Base-by-base conservation (phyloP, 2,888 invertebrate species). In the Anthophora plumipes region DNA sequence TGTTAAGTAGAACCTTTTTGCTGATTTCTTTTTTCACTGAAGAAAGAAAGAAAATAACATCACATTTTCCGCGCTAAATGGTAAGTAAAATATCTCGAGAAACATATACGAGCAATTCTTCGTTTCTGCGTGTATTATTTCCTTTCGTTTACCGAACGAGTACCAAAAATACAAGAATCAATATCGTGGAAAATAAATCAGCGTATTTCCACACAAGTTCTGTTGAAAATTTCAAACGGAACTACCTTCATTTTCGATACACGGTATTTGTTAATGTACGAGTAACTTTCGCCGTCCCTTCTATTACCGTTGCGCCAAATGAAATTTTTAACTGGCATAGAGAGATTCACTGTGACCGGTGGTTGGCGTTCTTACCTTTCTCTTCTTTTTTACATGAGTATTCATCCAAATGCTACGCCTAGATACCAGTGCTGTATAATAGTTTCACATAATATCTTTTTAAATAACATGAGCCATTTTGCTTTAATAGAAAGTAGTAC, bases 291-390 rank as follows among this genome's bases (percentile, higher is more conserved):
- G 12, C 7, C 46, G 25, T 60, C 46, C 52, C 22, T 43, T 67
- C 67, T 8, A 60, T 67, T 61, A 50, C 55, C 46, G 37, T n/a
- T 31, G 25, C 25, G 22, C 50, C 55, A 59, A 77, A 77, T 57
- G 68, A 77, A 68, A 77, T 76, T 77, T 68, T 76, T 50, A 77
- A 55, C 55, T 43, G 20, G 20, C 20, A 46, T 12, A 11, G 22
- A 11, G 22, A 5, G 17, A 9, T 37, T 25, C 0, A 8, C 31
- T 22, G 31, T 17, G 20, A 7, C 22, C 67, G n/a, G 7, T n/a
- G n/a, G 11, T 5, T 11, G 20, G 11, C 14, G 17, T 31, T 14
- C 46, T 46, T 48, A 8, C 8, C 48, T 48, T 5, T 7, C 14
- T 20, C 11, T 63, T 11, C 25, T 12, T 50, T 39, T 22, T 31